Evolutionary conservation across 1,140 invertebrate species (phyloP), one percentile per base, ranked within the genome.

Genomic region (Macrobrachium rosenbergii): DNA sequence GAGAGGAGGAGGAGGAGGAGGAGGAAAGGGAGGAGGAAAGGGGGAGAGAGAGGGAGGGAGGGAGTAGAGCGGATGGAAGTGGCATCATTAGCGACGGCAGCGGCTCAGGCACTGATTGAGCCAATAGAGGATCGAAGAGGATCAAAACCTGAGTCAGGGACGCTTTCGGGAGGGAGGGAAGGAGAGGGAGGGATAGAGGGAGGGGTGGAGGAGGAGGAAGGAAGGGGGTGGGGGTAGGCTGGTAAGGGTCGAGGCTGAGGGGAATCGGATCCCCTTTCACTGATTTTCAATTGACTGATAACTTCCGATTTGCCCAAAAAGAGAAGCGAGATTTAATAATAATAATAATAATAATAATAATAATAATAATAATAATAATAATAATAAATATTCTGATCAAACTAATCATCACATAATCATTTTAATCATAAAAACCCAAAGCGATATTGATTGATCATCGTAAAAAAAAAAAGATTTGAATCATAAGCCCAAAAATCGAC

Each of bases 111-210:
- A 72, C 83, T 86, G 83, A 86, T 86, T 86, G 83, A 86, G 83
- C 83, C 83, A 86, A 86, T 86, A 80, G 83, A 86, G 77, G 83
- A 86, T 86, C 83, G 83, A 86, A 86, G 83, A 86, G 83, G 83
- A 86, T 86, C 83, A 86, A 86, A 86, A 86, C 83, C 83, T 80
- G 83, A 86, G 83, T 86, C 83, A 86, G 83, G 83, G 77, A 43
- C 83, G 83, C 83, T 86, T 52, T 52, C 52, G 52, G 28, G 52
- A 52, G 52, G 52, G 52, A 5, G 52, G 52, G 52, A 8, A 12
- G 52, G 12, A 52, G 52, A 5, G 52, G 52, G 12, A 52, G 12
- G 52, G 52, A 12, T n/a, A 5, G 52, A 8, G 52, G 52, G 52
- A 52, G 52, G 6, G 52, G 52, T 2, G 52, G 52, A 8, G 52